phyloP scores from a whole-genome alignment of 2,113 vertebrate genomes.

The Neogobius melanostomus region DNA sequence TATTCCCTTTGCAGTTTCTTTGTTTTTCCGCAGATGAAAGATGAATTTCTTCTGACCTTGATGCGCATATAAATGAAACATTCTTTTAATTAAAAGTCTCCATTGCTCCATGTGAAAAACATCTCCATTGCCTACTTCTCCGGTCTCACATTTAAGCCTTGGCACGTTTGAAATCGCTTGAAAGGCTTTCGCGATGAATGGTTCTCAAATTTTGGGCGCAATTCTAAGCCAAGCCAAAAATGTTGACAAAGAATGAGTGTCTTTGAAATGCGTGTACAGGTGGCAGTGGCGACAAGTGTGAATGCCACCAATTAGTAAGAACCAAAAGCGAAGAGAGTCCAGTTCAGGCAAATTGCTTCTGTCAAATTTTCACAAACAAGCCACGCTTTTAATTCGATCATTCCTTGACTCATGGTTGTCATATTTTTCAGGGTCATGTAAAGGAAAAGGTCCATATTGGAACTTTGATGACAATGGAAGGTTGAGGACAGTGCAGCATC shows the following conservation, averaged over 20 bases:
- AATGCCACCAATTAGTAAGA: too few relatives aligned
- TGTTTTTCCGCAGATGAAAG: not conserved
- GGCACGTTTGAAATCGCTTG: not conserved
- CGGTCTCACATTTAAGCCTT: not conserved
- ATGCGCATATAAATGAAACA: not conserved
- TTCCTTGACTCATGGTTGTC: too few relatives aligned
- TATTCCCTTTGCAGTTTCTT: not conserved
- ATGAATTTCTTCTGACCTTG: not conserved
- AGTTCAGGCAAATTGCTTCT: too few relatives aligned
- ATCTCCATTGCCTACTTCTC: not conserved
- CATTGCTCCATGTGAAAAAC: constrained; percentile 2
- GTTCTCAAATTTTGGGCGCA: not conserved
- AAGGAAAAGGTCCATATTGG: too few relatives aligned
- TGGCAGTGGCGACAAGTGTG: not conserved
- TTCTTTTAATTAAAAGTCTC: not conserved
- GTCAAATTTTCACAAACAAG: too few relatives aligned
- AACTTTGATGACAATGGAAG: too few relatives aligned
- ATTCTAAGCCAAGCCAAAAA: not conserved
- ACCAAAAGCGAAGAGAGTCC: too few relatives aligned
- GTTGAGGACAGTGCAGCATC: too few relatives aligned
- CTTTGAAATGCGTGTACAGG: not conserved
- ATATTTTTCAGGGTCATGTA: too few relatives aligned
- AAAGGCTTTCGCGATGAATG: not conserved
- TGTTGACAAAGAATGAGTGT: not conserved
- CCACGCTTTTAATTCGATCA: too few relatives aligned